Base-by-base conservation (phyloP, 2,797 vertebrate genomes). In the Manis javanica region DNA sequence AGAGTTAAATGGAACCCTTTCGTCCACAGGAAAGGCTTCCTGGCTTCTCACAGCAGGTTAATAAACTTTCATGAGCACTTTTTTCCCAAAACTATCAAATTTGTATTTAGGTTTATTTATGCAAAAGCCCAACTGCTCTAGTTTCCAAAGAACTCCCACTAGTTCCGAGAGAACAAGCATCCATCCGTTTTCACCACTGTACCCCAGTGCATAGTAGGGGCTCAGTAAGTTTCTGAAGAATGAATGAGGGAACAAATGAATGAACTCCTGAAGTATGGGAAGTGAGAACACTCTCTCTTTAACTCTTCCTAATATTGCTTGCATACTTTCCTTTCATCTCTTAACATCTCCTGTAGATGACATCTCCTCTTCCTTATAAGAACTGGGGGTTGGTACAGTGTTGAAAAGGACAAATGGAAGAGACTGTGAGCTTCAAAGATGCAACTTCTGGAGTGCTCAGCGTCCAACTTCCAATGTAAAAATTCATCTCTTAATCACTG, bases 91-190 rank as follows among this genome's bases (percentile, higher is more conserved):
- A 78, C 15, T 46, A 31, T 63, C 5, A 83, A 39, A 84, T 87
- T 92, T 92, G 14, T 18, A 87, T 71, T 77, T 81, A 81, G 31
- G 2, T n/a, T 91, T 75, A 71, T 72, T 90, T 82, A 46, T 83
- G 29, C 5, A 57, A 96, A 66, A 81, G 1, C 10, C 15, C 29
- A 39, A 84, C 1, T 87, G 6, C 34, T 87, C 7, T 37, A 12
- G 31, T 84, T 91, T 31, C 8, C 21, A 64, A 42, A 78, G 53
- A 63, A 68, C 14, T 57, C 16, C 14, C 26, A 24, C 34, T 55
- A 5, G 1, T 53, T 68, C 16, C 5, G 14, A 83, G 8, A 63
- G 31, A 87, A 63, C 11, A 82, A 59, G 18, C 0, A 74, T 75
- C 18, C 51, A 3, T 93, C 2, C 34, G 12, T 92, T 87, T 90